Percentiles rank a stretch among this genome's conserved stretches.
Conservation (phyloP, 1,140 invertebrate species). For the Atta texana region DNA sequence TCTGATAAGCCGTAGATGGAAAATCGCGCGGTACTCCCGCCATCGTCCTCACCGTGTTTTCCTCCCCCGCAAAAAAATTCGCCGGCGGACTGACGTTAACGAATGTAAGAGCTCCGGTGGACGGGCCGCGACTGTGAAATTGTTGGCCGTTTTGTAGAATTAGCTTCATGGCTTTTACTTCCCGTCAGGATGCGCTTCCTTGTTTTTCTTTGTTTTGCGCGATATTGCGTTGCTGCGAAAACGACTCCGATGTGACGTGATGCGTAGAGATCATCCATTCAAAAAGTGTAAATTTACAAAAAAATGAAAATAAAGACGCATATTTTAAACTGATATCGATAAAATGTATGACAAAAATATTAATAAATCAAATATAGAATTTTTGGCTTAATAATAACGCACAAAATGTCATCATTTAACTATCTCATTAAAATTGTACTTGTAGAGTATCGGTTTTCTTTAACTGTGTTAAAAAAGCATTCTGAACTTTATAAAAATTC, state of each 20-base stretch:
- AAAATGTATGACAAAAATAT: neutral
- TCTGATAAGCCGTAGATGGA: constrained; percentile 61
- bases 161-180: constrained; percentile 55
- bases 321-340: neutral
- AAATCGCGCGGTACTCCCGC: constrained; percentile 53
- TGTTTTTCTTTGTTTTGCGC: constrained; percentile 1
- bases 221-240: neutral
- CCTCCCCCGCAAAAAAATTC: constrained; percentile 28
- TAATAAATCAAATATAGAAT: neutral
- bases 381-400: neutral
- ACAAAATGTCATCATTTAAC: too few relatives aligned
- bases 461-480: too few relatives aligned
- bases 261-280: neutral
- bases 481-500: too few relatives aligned
- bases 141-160: constrained; percentile 57
- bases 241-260: neutral
- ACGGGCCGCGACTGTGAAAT: constrained; percentile 21
- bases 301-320: neutral
- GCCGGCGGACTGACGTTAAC: constrained; percentile 37
- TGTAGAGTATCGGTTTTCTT: too few relatives aligned
- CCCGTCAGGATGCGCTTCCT: neutral
- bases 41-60: neutral
- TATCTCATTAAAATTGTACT: too few relatives aligned
- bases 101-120: constrained; percentile 47
- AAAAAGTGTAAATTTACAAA: neutral